A percentile compares a stretch with the other conserved stretches of the same genome.
phyloP scores from a whole-genome alignment of 2,113 vertebrate species.

The Lamprologus speciosus region DNA sequence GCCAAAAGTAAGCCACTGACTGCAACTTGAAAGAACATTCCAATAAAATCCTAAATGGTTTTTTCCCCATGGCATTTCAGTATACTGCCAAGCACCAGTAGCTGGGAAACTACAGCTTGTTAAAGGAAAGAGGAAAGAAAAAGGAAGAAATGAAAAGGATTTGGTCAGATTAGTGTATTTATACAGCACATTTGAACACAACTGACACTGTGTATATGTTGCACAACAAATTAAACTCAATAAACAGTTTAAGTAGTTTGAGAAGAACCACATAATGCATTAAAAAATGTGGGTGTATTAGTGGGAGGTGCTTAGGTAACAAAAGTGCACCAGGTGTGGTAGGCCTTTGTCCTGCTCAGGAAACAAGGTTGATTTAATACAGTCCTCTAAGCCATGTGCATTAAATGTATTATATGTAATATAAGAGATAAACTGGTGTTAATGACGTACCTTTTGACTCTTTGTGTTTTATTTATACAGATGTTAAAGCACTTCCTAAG shows the following conservation, averaged over 20 bases:
- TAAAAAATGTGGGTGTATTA: background rate
- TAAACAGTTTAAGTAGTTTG: background rate
- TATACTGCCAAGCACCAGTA: background rate
- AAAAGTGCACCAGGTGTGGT: background rate
- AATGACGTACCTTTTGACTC: background rate
- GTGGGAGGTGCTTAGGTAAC: background rate
- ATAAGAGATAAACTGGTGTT: background rate
- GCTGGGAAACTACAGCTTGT: background rate
- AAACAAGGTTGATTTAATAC: background rate
- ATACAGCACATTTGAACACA: background rate
- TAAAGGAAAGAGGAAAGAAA: background rate
- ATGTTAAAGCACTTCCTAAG: background rate
- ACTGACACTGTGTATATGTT: background rate
- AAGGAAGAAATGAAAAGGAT: background rate
- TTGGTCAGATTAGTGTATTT: background rate
- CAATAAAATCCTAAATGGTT: background rate
- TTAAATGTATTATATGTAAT: background rate
- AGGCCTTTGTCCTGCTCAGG: background rate
- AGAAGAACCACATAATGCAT: rapidly evolving
- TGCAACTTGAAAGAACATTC: background rate
- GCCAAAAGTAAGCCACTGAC: background rate
- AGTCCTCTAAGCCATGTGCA: background rate
- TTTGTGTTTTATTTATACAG: background rate
- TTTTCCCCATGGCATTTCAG: background rate
- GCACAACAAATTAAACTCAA: background rate